Evolutionary conservation across 2,888 invertebrate genomes (phyloP), one percentile per base, ranked within the genome.

Genomic region (Gymnocheta viridis): DNA sequence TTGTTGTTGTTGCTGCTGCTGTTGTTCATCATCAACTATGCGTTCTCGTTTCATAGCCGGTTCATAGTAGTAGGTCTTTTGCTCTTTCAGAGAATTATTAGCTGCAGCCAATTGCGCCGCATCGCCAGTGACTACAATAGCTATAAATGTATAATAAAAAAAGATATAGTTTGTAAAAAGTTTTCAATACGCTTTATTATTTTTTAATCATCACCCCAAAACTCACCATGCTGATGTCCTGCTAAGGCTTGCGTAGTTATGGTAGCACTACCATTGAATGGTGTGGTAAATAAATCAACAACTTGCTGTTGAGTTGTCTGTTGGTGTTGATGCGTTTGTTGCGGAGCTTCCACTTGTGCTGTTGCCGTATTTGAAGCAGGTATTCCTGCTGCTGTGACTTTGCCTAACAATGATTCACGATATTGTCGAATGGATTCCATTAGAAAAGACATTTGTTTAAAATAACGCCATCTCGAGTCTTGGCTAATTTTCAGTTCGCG

Each of bases 41-140:
- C 90, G 90, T 70, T 90, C 90, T 3, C 90, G 89, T 81, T 90
- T 90, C 62, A 90, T 76, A 38, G 89, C 88, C 44, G 90, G 91
- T 85, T 90, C 90, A 85, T 90, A 90, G 82, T 91, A 90, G 80
- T 91, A 90, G 70, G 90, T 91, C 80, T 90, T 90, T 81, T 91
- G 90, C 44, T 90, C 90, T 49, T 91, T 90, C 67, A 89, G 87
- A 19, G 81, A 82, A 72, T 77, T 84, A 44, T 88, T 89, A 24
- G 89, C 89, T 27, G 90, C 88, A 38, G 91, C 89, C 73, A 91
- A 86, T 80, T 91, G 91, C 10, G 91, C 83, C 19, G 90, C 88
- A 82, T 90, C 90, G 79, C 90, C 88, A 80, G 90, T 90, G 72
- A 90, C 90, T 62, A 91, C 88, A 78, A 90, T 90, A 86, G 89